Conservation (phyloP, 2,888 invertebrate species). For the Chloromyia formosa region DNA sequence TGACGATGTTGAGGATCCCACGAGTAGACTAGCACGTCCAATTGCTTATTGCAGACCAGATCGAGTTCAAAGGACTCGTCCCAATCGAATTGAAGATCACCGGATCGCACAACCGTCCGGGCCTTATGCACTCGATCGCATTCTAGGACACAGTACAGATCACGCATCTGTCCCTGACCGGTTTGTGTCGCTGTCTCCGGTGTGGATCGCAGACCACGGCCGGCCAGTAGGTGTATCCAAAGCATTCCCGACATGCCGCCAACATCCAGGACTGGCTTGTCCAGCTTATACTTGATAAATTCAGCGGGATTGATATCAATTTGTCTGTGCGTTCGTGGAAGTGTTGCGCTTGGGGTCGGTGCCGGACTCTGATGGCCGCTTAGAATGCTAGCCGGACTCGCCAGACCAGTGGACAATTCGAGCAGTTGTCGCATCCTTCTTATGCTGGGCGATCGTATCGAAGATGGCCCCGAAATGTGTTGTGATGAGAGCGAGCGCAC, state of each 20-base stretch:
- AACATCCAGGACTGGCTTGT: conserved; percentile 71
- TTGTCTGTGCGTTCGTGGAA: conserved; percentile 76
- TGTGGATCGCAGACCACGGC: conserved; percentile 83
- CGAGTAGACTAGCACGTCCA: conserved; percentile 96
- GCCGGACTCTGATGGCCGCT: conserved; percentile 75
- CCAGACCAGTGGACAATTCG: conserved; percentile 69
- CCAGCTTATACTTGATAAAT: conserved; percentile 91
- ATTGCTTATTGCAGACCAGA: conserved; percentile 90
- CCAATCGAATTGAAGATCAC: conserved; percentile 98
- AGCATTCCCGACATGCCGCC: conserved; percentile 84
- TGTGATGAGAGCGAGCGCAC: conserved; percentile 80
- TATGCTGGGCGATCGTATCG: conserved; percentile 75
- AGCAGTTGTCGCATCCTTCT: conserved; percentile 82
- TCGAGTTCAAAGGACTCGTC: conserved; percentile 99
- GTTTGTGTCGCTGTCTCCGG: conserved; percentile 75
- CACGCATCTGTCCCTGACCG: conserved; percentile 72
- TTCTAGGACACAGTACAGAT: conserved; percentile 97
- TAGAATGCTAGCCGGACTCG: conserved; percentile 65
- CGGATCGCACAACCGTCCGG: conserved; percentile 93
- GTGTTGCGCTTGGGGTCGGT: conserved; percentile 80
- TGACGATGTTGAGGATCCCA: conserved; percentile 99
- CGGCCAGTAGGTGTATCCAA: conserved; percentile 89
- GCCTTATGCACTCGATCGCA: conserved; percentile 97
- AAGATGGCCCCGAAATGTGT: conserved; percentile 70
- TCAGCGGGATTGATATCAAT: conserved; percentile 92